These are phyloP conservation scores for Mesochorus sp. DNA, from an alignment of 2,888 invertebrate genomes.

Conservation along the genomic window DNA sequence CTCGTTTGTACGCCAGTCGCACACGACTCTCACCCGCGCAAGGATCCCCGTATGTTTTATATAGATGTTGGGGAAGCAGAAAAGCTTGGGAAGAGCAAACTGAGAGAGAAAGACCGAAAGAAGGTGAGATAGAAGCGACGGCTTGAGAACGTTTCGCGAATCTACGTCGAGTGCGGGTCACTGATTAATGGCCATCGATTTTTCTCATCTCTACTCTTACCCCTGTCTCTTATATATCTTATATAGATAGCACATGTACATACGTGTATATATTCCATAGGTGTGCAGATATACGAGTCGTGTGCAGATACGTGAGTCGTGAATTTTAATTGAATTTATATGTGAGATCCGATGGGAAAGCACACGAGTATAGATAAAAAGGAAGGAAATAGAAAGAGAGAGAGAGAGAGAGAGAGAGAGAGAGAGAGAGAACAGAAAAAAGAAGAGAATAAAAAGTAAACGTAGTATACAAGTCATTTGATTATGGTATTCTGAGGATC, in stretches of 20 bases:
- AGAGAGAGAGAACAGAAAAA: not conserved
- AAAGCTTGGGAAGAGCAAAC: slow-evolving; percentile 12
- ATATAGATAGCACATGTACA: too few species aligned
- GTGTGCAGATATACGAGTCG: not conserved
- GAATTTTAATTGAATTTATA: slow-evolving; percentile 57
- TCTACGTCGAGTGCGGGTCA: slow-evolving; percentile 32
- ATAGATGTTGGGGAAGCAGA: slow-evolving; percentile 10
- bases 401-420: not conserved
- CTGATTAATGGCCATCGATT: slow-evolving; percentile 52
- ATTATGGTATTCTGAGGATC: not conserved
- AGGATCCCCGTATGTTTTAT: not conserved
- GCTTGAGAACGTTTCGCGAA: slow-evolving; percentile 37
- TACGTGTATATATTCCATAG: not conserved
- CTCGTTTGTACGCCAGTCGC: slow-evolving; percentile 55
- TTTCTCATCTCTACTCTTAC: slow-evolving; percentile 26
- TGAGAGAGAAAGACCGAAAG: slow-evolving; percentile 32
- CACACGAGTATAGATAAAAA: slow-evolving; percentile 3
- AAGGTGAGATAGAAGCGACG: slow-evolving; percentile 10
- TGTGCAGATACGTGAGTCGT: slow-evolving; percentile 14
- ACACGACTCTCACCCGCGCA: slow-evolving; percentile 6
- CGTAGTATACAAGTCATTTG: slow-evolving; percentile 4
- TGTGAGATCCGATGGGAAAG: slow-evolving; percentile 35
- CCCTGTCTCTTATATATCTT: not conserved
- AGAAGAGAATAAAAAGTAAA: not conserved
- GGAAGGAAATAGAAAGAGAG: not conserved